A percentile compares a stretch with the other conserved stretches of the same genome.
phyloP scores from a whole-genome alignment of 2,888 invertebrate species.

The Oscheius sp. region DNA sequence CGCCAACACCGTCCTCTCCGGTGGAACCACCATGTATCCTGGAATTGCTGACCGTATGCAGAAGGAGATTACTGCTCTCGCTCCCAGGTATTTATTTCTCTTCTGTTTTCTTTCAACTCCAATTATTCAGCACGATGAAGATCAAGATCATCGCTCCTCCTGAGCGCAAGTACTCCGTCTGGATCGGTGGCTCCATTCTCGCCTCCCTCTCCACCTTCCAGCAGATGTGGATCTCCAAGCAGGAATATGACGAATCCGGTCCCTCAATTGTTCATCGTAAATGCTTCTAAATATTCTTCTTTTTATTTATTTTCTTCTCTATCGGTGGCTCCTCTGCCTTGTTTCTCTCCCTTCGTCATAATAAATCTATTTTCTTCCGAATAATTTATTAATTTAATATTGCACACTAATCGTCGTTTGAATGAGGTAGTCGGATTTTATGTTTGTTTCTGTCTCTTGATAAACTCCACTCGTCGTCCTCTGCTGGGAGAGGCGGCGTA shows the following conservation, averaged over 20 bases:
- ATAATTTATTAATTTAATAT: conserved; percentile 2
- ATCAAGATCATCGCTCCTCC: conserved; percentile 78
- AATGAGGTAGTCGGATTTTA: background rate
- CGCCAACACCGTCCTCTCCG: conserved; percentile 77
- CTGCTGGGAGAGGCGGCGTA: conserved; percentile 20
- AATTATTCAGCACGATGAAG: conserved; percentile 77
- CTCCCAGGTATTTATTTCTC: conserved; percentile 55
- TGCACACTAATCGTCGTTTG: too few species aligned
- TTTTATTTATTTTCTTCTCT: background rate
- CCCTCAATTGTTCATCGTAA: conserved; percentile 67
- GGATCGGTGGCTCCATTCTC: conserved; percentile 97
- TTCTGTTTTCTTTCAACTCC: too few species aligned
- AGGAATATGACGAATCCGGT: conserved; percentile 66
- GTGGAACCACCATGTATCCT: conserved; percentile 86
- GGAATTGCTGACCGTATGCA: conserved; percentile 97
- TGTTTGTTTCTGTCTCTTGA: conserved; percentile 1
- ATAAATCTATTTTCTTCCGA: background rate
- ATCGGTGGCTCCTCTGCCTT: conserved; percentile 10
- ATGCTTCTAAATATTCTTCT: conserved; percentile 32
- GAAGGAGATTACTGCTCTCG: conserved; percentile 80
- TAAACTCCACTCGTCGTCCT: conserved; percentile 21
- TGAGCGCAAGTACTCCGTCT: conserved; percentile 95
- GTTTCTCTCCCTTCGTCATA: conserved; percentile 11
- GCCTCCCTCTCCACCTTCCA: conserved; percentile 90
- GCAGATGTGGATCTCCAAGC: conserved; percentile 83